phyloP scores from a whole-genome alignment of 1,140 invertebrate genomes.

The Phortica variegata region DNA sequence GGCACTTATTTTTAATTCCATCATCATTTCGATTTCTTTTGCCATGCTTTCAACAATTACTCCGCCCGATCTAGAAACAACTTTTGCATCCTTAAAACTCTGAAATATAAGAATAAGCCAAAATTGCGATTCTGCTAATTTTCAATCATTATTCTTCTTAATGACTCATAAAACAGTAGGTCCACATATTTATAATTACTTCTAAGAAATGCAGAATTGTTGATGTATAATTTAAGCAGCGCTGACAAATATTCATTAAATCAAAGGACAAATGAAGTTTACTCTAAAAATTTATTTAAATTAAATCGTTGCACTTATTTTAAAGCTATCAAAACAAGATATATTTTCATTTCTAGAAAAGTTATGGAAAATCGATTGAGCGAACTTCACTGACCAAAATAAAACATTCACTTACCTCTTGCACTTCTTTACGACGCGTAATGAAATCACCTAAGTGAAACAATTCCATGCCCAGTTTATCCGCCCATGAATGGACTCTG shows the following conservation, averaged over 20 bases:
- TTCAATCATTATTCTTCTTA: too few relatives aligned
- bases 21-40: constrained; percentile 77
- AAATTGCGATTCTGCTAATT: constrained; percentile 1
- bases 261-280: too few relatives aligned
- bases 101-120: constrained; percentile 44
- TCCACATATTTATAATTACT: too few relatives aligned
- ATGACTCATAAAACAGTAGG: too few relatives aligned
- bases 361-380: constrained; percentile 44
- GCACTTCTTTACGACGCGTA: constrained; percentile 70
- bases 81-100: constrained; percentile 73
- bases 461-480: constrained; percentile 70
- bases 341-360: too few relatives aligned
- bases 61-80: constrained; percentile 69
- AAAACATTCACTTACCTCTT: constrained; percentile 60
- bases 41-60: constrained; percentile 74
- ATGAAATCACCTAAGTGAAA: constrained; percentile 72
- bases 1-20: constrained; percentile 80
- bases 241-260: too few relatives aligned
- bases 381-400: too few relatives aligned
- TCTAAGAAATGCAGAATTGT: too few relatives aligned
- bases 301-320: too few relatives aligned
- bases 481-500: constrained; percentile 71
- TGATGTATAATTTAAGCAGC: too few relatives aligned
- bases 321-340: too few relatives aligned
- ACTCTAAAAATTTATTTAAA: too few relatives aligned